Percentiles rank a stretch among this genome's conserved stretches.
Conservation (phyloP, 1,140 invertebrate species). For the Danaus plexippus region DNA sequence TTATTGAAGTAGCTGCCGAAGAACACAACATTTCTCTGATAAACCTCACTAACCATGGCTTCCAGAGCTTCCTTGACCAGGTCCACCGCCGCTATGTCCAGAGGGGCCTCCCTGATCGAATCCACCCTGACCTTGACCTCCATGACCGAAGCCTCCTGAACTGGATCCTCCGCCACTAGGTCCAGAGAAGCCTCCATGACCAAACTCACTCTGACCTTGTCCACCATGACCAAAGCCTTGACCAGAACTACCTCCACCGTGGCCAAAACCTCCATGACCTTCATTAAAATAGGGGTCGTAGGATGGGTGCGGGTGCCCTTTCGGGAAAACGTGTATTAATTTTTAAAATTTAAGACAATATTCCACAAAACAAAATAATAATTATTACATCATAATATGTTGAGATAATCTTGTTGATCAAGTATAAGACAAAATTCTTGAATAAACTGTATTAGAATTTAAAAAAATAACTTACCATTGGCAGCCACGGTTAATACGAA, state of each 20-base stretch:
- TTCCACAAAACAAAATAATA: too few species aligned
- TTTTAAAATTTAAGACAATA: too few species aligned
- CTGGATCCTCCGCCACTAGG: slow-evolving; percentile 4
- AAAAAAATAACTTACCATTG: slow-evolving; percentile 10
- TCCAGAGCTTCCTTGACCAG: slow-evolving; percentile 11
- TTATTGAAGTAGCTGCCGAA: too few species aligned
- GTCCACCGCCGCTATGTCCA: slow-evolving; percentile 1
- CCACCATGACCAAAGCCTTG: slow-evolving; percentile 7
- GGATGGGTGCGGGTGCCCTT: too few species aligned
- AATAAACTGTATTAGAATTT: slow-evolving; percentile 3
- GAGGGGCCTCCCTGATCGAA: slow-evolving; percentile 1
- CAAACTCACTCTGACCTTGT: slow-evolving; percentile 5
- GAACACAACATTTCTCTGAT: too few species aligned
- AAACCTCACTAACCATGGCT: not conserved
- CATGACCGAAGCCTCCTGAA: slow-evolving; percentile 14
- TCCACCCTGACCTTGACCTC: slow-evolving; percentile 13
- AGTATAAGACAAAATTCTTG: not conserved
- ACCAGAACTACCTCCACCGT: not conserved
- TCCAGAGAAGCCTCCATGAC: not conserved
- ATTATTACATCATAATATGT: too few species aligned
- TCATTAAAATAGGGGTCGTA: too few species aligned
- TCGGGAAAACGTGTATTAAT: too few species aligned
- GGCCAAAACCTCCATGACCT: not conserved
- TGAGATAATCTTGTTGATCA: too few species aligned
- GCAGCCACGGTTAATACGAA: slow-evolving; percentile 2